Percentiles rank a stretch among this genome's conserved stretches.
Evolutionary conservation across 2,113 vertebrate genomes (phyloP).

Genomic region (Cyanoliseus patagonus): DNA sequence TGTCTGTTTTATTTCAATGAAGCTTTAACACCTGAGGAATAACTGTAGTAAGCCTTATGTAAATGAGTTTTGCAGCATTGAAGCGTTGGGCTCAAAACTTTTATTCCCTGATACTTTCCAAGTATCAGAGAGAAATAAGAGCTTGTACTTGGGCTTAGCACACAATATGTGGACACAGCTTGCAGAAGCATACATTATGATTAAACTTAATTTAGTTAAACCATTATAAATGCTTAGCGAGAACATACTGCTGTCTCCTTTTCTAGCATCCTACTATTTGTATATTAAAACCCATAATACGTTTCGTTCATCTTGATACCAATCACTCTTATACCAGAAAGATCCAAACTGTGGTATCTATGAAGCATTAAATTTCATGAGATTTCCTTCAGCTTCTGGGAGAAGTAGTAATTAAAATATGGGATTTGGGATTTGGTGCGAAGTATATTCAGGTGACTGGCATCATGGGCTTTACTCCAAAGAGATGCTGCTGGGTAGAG

Average conservation of each 20-base stretch:
- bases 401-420: neutral
- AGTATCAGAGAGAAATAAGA: neutral
- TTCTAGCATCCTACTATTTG: neutral
- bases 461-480: neutral
- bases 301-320: neutral
- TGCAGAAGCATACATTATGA: neutral
- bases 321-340: neutral
- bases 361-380: neutral
- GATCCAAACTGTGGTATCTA: neutral
- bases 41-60: neutral
- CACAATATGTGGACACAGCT: neutral
- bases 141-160: neutral
- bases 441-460: neutral
- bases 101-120: neutral
- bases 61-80: neutral
- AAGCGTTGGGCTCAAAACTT: neutral
- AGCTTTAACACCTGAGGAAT: neutral
- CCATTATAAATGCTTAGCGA: neutral
- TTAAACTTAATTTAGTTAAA: neutral
- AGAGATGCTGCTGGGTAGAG: neutral
- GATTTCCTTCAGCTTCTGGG: neutral
- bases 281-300: neutral
- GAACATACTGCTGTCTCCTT: neutral
- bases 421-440: neutral
- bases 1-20: conserved; percentile 6